Conservation (phyloP, 2,888 invertebrate species). For the Lasioglossum leucozonium region DNA sequence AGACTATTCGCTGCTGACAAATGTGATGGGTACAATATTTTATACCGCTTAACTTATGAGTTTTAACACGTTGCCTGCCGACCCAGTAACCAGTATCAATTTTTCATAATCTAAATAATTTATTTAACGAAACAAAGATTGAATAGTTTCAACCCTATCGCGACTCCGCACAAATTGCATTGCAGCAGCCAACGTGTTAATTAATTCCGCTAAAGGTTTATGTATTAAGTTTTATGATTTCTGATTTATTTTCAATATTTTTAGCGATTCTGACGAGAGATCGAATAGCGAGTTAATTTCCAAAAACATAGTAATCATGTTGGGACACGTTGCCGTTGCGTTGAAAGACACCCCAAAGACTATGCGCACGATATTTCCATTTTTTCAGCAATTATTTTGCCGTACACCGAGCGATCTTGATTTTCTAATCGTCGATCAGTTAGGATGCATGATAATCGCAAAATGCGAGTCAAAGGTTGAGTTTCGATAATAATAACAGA, state of each 20-base stretch:
- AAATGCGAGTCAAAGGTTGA: constrained; percentile 91
- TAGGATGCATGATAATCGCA: constrained; percentile 99
- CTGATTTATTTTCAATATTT: constrained; percentile 48
- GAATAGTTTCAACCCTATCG: not conserved
- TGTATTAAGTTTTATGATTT: not conserved
- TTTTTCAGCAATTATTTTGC: constrained; percentile 98
- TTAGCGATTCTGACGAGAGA: constrained; percentile 75
- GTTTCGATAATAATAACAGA: constrained; percentile 14
- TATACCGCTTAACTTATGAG: not conserved
- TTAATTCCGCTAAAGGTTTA: constrained; percentile 9
- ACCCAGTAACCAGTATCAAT: not conserved
- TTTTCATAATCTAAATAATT: not conserved
- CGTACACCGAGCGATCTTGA: constrained; percentile 96
- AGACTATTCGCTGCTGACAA: constrained; percentile 97
- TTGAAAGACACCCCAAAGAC: constrained; percentile 97
- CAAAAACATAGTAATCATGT: constrained; percentile 98
- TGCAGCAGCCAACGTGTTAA: constrained; percentile 7
- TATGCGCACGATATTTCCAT: constrained; percentile 97
- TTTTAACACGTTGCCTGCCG: not conserved
- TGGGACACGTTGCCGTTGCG: constrained; percentile 98
- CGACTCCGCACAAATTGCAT: not conserved
- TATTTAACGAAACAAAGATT: not conserved
- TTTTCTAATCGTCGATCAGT: constrained; percentile 97
- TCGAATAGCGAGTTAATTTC: constrained; percentile 93
- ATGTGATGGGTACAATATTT: constrained; percentile 88